Base-by-base conservation (phyloP, 2,113 vertebrate species). In the Neodontobutis hainanensis region DNA sequence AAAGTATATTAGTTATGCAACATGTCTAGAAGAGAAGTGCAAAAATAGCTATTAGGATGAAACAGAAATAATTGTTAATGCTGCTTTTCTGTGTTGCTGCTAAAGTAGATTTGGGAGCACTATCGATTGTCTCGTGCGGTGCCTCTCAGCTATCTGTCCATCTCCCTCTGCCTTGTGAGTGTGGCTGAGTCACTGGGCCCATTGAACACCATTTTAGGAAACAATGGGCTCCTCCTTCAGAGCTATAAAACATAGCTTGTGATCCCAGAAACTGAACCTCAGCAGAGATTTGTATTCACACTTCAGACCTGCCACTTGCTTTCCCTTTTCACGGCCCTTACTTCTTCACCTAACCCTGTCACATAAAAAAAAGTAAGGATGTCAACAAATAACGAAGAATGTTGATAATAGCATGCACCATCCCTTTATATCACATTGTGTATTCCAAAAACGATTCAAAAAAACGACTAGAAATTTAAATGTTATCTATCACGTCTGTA, bases 201-300 rank as follows among this genome's bases (percentile, higher is more conserved):
- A 81, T 27, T 80, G 56, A 75, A 72, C 66, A 78, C 86, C 78
- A 86, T 90, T 87, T 88, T 85, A 86, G 78, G 85, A 90, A 71
- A 82, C 78, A 83, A 76, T 56, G 60, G 68, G 69, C 82, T 80
- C 80, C 77, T 86, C 84, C 88, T 60, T 60, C 65, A 47, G 7
- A 12, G 36, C 72, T 61, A 63, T 70, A 68, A 75, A 84, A 70
- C 73, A 81, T 52, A 53, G 59, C 61, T 60, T 57, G 55, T 34
- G 45, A 43, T 43, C 60, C 50, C 6, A 34, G 2, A 9, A 1
- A 14, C 42, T 69, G 32, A 68, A 66, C 51, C 67, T 46, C 11
- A 15, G 11, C 15, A 7, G 6, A n/a, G 14, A 11, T 67, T 42
- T 7, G 12, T 43, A 32, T 63, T 16, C 12, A 14, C n/a, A n/a